Base-by-base conservation (phyloP, 2,797 vertebrate species). In the Mormyrops attenuatus region DNA sequence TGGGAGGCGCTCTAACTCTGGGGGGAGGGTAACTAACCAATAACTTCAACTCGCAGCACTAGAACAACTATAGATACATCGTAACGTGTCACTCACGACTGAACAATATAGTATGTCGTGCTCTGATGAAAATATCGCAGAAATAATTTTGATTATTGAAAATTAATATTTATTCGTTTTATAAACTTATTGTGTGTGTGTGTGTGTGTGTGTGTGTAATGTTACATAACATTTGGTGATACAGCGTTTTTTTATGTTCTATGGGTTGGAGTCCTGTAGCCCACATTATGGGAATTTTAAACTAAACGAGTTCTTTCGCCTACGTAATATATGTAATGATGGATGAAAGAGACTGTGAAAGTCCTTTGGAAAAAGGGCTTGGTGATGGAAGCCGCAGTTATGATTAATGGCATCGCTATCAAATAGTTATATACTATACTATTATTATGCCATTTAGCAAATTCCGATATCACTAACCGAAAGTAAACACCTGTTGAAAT, bases 1-100 rank as follows among this genome's bases (percentile, higher is more conserved):
- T 80, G 88, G 85, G 87, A 91, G 88, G 89, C 80, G 85, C 89
- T 89, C 53, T 53, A 89, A 88, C 85, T 52, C 73, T 73, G 85
- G 88, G 30, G 38, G 89, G 66, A 34, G 90, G 82, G 88, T 44
- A 69, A 84, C 47, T 26, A 88, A 69, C 85, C 55, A 6, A n/a
- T 77, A 89, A 63, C n/a, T 53, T 86, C 11, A 17, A 17, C 50
- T 17, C 22, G n/a, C 20, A 22, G 20, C n/a, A 50, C n/a, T 47
- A 85, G 82, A 85, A 22, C 69, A 41, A 77, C 69, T 20, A 38
- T 2, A 77, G 34, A 41, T 77, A 41, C 41, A 20, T 15, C 1
- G 17, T 17, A 41, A 41, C 38, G 17, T 41, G 57, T 60, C n/a
- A 8, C 57, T 60, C n/a, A 5, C 57, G 57, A 22, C 17, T 60